A percentile compares a stretch with the other conserved stretches of the same genome.
Conservation (phyloP, 2,797 vertebrate genomes). For the Sebastolobus altivelis region DNA sequence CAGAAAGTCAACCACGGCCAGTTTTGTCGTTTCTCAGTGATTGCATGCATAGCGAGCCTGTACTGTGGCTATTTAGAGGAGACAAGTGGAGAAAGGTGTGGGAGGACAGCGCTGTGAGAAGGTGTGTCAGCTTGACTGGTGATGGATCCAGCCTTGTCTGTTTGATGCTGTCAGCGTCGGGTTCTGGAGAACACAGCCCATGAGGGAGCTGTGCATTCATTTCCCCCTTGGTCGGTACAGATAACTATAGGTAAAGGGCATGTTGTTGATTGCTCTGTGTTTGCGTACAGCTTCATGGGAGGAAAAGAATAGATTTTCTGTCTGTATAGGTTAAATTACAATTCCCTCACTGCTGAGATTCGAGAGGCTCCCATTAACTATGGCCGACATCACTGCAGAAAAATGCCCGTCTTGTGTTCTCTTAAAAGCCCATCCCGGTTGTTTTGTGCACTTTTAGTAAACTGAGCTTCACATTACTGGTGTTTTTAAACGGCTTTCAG, state of each 20-base stretch:
- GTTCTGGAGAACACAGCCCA: slow-evolving; percentile 28
- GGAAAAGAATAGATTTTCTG: slow-evolving; percentile 60
- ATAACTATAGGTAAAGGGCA: slow-evolving; percentile 60
- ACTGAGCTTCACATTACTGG: neutral
- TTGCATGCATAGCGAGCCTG: slow-evolving; percentile 44
- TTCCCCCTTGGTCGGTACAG: slow-evolving; percentile 29
- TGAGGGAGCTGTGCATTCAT: slow-evolving; percentile 37
- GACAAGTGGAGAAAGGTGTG: slow-evolving; percentile 54
- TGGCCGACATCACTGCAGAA: slow-evolving; percentile 15
- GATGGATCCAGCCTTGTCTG: slow-evolving; percentile 53
- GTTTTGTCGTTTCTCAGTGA: slow-evolving; percentile 51
- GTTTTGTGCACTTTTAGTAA: neutral
- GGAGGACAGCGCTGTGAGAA: slow-evolving; percentile 70
- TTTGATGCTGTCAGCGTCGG: slow-evolving; percentile 48
- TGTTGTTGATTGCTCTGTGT: slow-evolving; percentile 53
- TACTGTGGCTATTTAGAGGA: slow-evolving; percentile 55
- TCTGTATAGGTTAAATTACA: slow-evolving; percentile 58
- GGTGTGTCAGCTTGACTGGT: slow-evolving; percentile 62
- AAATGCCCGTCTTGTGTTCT: slow-evolving; percentile 16
- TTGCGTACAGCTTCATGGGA: slow-evolving; percentile 52
- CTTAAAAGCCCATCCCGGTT: slow-evolving; percentile 1
- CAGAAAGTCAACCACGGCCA: slow-evolving; percentile 30
- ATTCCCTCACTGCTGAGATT: slow-evolving; percentile 46
- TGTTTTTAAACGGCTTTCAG: neutral
- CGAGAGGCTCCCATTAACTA: slow-evolving; percentile 43